Evolutionary conservation across 1,140 invertebrate genomes (phyloP).

Genomic region (Nasonia longicornis): DNA sequence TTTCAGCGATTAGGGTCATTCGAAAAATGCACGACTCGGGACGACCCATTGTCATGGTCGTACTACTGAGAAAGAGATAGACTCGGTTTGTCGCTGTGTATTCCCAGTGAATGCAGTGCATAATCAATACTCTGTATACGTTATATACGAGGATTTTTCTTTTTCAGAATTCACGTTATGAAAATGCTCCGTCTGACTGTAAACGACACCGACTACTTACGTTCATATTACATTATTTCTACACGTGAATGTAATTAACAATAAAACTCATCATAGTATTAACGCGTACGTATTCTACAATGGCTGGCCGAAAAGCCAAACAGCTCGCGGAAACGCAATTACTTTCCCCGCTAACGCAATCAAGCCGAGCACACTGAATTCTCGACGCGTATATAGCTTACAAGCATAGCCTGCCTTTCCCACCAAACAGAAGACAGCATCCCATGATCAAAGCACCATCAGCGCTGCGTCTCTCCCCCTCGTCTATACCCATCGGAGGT

Average conservation of each 20-base stretch:
- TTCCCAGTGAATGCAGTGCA: too few relatives aligned
- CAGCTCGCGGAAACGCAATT: not conserved
- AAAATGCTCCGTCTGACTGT: too few relatives aligned
- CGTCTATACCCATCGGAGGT: not conserved
- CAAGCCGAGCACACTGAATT: not conserved
- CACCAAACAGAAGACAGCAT: not conserved
- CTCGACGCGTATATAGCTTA: not conserved
- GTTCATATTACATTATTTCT: too few relatives aligned
- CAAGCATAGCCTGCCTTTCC: not conserved
- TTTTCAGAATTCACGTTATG: too few relatives aligned
- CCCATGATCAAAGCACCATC: constrained; percentile 1
- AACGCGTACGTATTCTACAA: too few relatives aligned
- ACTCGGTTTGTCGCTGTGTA: not conserved
- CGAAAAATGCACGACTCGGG: not conserved
- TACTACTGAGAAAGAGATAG: not conserved
- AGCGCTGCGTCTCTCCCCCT: not conserved
- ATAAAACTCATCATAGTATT: too few relatives aligned
- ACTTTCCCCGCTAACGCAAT: not conserved
- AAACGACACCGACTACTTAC: too few relatives aligned
- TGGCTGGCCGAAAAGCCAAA: too few relatives aligned
- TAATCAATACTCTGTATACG: too few relatives aligned
- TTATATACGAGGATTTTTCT: too few relatives aligned
- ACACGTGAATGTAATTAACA: too few relatives aligned
- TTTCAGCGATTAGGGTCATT: not conserved
- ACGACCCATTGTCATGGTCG: not conserved